A percentile compares a stretch with the other conserved stretches of the same genome.
These are phyloP conservation scores for Deroptyus accipitrinus DNA, from an alignment of 2,113 vertebrate species.

Conservation along the genomic window DNA sequence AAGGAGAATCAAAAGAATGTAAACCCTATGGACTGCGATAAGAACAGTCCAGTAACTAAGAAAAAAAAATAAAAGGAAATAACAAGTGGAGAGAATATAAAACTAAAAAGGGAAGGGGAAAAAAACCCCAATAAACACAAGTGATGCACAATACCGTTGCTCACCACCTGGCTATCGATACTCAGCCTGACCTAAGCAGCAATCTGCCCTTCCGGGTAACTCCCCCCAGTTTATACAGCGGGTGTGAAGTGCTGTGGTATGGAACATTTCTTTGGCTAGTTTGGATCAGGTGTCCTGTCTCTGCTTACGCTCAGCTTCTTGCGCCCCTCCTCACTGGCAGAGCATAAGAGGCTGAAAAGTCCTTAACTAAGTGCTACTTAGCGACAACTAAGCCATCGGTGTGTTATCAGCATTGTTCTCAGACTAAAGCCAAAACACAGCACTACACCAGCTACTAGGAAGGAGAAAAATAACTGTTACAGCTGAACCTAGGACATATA, in stretches of 20 bases:
- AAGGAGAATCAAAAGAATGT: neutral
- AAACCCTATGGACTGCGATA: neutral
- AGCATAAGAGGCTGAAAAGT: neutral
- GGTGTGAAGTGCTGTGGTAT: neutral
- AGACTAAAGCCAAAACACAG: neutral
- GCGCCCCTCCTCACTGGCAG: neutral
- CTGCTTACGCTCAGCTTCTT: neutral
- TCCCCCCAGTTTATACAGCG: neutral
- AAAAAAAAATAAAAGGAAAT: neutral
- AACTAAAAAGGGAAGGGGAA: neutral
- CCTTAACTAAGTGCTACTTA: neutral
- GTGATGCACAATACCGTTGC: neutral
- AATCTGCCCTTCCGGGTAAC: neutral
- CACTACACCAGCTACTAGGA: neutral
- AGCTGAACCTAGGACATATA: neutral
- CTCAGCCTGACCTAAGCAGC: neutral
- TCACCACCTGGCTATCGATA: neutral
- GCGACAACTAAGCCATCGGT: neutral
- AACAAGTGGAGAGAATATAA: neutral
- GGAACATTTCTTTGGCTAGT: neutral
- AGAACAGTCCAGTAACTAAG: neutral
- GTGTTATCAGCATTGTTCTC: neutral
- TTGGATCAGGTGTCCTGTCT: neutral
- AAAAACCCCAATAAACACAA: neutral
- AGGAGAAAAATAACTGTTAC: neutral